Conservation (phyloP, 30 jellyfish, hydroid and myxozoan genomes). For the Aurelia sp. region DNA sequence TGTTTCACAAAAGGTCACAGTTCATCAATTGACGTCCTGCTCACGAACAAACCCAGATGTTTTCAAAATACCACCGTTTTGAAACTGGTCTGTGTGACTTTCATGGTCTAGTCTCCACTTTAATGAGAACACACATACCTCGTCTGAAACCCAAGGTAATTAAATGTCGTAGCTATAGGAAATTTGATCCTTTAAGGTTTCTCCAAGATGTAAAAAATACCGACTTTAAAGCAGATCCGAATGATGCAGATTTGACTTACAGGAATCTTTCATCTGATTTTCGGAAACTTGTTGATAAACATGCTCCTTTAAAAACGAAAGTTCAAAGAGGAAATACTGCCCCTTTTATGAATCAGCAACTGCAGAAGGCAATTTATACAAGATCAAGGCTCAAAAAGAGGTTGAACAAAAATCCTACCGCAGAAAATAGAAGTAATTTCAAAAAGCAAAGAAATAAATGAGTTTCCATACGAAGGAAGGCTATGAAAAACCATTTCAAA, state of each 20-base stretch:
- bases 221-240: conserved; percentile 25
- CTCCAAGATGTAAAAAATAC: conserved; percentile 50
- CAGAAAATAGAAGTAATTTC: conserved; percentile 32
- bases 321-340: too few species aligned
- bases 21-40: conserved; percentile 45
- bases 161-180: conserved; percentile 30
- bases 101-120: not conserved
- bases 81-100: conserved; percentile 33
- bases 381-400: conserved; percentile 32
- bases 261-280: too few species aligned
- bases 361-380: too few species aligned
- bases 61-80: conserved; percentile 45
- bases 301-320: too few species aligned
- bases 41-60: conserved; percentile 36
- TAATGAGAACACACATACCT: conserved; percentile 52
- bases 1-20: not conserved
- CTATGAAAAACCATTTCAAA: conserved; percentile 38
- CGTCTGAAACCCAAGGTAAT: conserved; percentile 53
- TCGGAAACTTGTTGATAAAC: too few species aligned
- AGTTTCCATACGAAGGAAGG: conserved; percentile 41
- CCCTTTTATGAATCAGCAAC: too few species aligned
- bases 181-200: conserved; percentile 15
- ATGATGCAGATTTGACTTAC: too few species aligned
- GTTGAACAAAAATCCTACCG: conserved; percentile 26
- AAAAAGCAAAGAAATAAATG: conserved; percentile 54